A percentile compares a stretch with the other conserved stretches of the same genome.
These are phyloP conservation scores for Mungos mungo DNA, from an alignment of 2,113 vertebrate species.

Conservation along the genomic window DNA sequence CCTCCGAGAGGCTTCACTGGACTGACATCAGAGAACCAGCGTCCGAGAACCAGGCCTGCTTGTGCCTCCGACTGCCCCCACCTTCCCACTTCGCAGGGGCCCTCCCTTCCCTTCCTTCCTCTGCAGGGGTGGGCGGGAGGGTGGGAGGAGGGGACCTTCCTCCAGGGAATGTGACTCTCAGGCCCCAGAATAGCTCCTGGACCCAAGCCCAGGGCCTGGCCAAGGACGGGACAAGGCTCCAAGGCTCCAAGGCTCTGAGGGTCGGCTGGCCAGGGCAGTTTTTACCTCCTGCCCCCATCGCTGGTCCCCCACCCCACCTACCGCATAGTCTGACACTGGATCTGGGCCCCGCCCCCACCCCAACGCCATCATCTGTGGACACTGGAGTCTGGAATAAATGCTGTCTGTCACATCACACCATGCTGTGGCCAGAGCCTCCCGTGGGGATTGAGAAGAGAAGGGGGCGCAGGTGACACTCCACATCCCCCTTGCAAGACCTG, in stretches of 20 bases:
- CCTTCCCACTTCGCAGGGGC: neutral
- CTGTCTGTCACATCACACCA: slow-evolving; percentile 51
- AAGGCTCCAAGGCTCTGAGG: slow-evolving; percentile 40
- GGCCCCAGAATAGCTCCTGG: slow-evolving; percentile 77
- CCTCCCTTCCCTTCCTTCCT: slow-evolving; percentile 77
- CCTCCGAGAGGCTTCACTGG: neutral
- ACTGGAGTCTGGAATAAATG: slow-evolving; percentile 78
- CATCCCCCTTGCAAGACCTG: neutral
- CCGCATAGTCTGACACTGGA: slow-evolving; percentile 79
- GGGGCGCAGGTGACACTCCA: neutral
- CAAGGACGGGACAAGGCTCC: slow-evolving; percentile 38
- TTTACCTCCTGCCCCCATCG: slow-evolving; percentile 70
- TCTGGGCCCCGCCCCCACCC: neutral
- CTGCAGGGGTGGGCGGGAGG: neutral
- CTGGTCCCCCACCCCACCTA: slow-evolving; percentile 38
- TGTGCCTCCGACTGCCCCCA: neutral
- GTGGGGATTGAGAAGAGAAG: neutral
- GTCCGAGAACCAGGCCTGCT: neutral
- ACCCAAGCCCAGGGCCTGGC: slow-evolving; percentile 64
- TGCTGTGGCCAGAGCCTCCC: neutral
- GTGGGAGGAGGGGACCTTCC: slow-evolving; percentile 60
- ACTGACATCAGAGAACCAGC: neutral
- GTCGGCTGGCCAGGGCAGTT: slow-evolving; percentile 59
- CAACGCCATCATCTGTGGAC: slow-evolving; percentile 49
- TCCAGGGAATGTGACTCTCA: slow-evolving; percentile 64